Evolutionary conservation across 1,140 invertebrate species (phyloP).

Genomic region (Drosophila kohkoa): DNA sequence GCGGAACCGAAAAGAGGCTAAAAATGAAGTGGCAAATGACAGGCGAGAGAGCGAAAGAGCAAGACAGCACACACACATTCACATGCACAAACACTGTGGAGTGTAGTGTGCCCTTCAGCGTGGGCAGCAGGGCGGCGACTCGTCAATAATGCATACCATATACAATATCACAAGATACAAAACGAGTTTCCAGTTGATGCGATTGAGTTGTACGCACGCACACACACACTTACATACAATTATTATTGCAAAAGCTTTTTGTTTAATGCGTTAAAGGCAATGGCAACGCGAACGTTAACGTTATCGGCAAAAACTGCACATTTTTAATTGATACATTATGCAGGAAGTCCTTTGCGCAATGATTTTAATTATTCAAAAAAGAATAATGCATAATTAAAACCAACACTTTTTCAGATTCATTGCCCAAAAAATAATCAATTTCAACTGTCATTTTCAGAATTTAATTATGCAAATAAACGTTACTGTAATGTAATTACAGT

Average conservation of each 20-base stretch:
- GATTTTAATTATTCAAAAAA: conserved; percentile 22
- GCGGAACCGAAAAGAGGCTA: conserved; percentile 50
- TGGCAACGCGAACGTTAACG: conserved; percentile 6
- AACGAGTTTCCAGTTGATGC: conserved; percentile 52
- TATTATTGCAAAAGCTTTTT: conserved; percentile 46
- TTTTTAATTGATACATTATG: conserved; percentile 39
- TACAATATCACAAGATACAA: conserved; percentile 48
- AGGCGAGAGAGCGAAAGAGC: conserved; percentile 25
- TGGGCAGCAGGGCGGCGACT: conserved; percentile 17
- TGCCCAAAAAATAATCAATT: conserved; percentile 36
- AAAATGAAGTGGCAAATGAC: conserved; percentile 64
- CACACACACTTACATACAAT: conserved; percentile 12
- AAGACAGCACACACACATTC: conserved; percentile 14
- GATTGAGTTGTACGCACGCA: conserved; percentile 26
- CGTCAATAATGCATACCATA: conserved; percentile 76
- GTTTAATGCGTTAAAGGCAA: conserved; percentile 22
- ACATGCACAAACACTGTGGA: neutral
- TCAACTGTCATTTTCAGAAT: conserved; percentile 17
- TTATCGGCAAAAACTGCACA: conserved; percentile 2
- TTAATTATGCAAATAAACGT: conserved; percentile 19
- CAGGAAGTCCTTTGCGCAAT: conserved; percentile 22
- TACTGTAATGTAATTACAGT: conserved; percentile 7
- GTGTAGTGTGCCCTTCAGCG: conserved; percentile 31
- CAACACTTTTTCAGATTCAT: conserved; percentile 10
- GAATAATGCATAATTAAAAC: conserved; percentile 4